Base-by-base conservation (phyloP, 2,797 vertebrate species). In the Emys orbicularis region DNA sequence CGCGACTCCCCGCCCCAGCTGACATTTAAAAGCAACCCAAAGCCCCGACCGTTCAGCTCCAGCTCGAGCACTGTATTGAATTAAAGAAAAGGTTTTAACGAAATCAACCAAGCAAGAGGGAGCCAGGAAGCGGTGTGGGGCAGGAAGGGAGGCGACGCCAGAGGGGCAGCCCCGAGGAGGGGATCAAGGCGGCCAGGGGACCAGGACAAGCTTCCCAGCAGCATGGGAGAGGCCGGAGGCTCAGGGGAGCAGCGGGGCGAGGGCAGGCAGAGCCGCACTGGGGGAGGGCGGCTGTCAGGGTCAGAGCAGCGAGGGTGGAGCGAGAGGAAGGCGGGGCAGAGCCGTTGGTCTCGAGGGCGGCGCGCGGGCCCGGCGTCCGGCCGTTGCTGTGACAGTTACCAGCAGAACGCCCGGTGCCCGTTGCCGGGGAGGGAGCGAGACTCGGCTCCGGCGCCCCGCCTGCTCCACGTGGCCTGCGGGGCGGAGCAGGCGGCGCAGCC, bases 351-450 rank as follows among this genome's bases (percentile, higher is more conserved):
- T 8, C 57, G 19, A 4, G 31, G 54, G 52, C 31, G 23, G 4
- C 23, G 5, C 76, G 47, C 56, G 59, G 56, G 56, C 23, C 25
- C 80, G 81, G 97, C 97, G 97, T 96, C 94, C 90, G 41, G 37
- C 72, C 50, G 96, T 97, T 90, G 94, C 95, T 90, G 54, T 94
- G 96, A 90, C 97, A 96, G 97, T 96, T 93, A 1, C 90, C 90
- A 85, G 93, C 25, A 12, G 56, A 29, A 57, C 56, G 56, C 56
- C 56, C 15, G 59, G 13, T 54, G 54, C 94, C 90, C n/a, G 89
- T 89, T 54, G 15, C 86, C 80, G 79, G 83, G 49, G 86, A 88
- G 6, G 86, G 92, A 86, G 82, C 31, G 77, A 82, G 27, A 9
- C 81, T 21, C 34, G 41, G 81, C 27, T 27, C 44, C 56, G 91